These are phyloP conservation scores for Strigamia maritima DNA, from an alignment of 2,888 invertebrate genomes.

Conservation along the genomic window DNA sequence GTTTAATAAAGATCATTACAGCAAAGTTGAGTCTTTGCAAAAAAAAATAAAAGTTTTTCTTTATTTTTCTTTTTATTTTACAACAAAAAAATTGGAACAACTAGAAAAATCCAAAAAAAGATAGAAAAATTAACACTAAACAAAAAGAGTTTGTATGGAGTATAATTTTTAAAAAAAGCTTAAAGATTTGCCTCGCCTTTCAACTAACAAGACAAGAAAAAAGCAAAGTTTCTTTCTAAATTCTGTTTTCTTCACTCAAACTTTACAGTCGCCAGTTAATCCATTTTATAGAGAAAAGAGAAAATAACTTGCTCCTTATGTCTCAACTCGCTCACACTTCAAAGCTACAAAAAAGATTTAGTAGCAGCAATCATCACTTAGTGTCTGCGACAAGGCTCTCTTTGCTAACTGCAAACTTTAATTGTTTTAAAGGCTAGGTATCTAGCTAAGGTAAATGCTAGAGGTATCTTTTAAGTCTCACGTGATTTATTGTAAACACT, in stretches of 20 bases:
- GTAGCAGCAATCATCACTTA: constrained; percentile 28
- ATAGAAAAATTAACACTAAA: not conserved
- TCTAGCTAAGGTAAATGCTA: too few relatives aligned
- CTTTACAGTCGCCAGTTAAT: constrained; percentile 32
- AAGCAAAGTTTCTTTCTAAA: not conserved
- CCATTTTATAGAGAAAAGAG: constrained; percentile 34
- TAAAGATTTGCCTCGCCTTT: not conserved
- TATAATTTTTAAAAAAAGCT: constrained; percentile 12
- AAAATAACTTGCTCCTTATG: constrained; percentile 30
- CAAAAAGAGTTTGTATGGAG: not conserved
- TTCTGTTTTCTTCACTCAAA: constrained; percentile 31
- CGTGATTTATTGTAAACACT: not conserved
- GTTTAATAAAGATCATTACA: constrained; percentile 34
- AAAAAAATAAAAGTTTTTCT: not conserved
- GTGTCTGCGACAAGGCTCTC: not conserved
- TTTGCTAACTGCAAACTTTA: constrained; percentile 20
- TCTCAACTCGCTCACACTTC: constrained; percentile 17
- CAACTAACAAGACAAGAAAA: not conserved
- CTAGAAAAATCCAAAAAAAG: not conserved
- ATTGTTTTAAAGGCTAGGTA: constrained; percentile 31
- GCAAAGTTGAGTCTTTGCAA: constrained; percentile 8
- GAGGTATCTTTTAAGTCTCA: not conserved
- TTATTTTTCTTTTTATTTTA: not conserved
- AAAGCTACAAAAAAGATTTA: constrained; percentile 30
- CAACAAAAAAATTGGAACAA: not conserved